phyloP scores from a whole-genome alignment of 2,113 vertebrate genomes.

The Thermophis baileyi region DNA sequence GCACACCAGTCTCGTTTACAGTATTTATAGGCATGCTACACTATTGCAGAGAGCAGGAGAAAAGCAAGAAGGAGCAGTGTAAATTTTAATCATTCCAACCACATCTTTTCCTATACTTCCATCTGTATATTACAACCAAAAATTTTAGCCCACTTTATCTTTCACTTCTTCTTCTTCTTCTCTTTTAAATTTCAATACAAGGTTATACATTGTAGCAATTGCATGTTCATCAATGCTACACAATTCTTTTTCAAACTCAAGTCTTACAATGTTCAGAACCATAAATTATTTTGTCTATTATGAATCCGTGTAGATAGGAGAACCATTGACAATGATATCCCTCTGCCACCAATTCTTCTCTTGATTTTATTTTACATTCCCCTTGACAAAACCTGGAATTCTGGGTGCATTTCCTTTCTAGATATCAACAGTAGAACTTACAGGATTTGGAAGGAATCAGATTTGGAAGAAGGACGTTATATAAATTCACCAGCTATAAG shows the following conservation, averaged over 20 bases:
- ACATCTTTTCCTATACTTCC: neutral
- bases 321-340: neutral
- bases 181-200: neutral
- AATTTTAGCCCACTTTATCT: neutral
- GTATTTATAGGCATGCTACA: neutral
- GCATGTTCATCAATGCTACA: neutral
- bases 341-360: neutral
- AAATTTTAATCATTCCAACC: neutral
- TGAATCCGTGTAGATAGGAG: neutral
- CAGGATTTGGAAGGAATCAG: neutral
- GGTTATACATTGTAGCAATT: neutral
- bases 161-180: neutral
- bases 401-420: neutral
- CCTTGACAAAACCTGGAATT: neutral
- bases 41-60: neutral
- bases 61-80: neutral
- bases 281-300: neutral
- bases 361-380: neutral
- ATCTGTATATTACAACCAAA: neutral
- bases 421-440: neutral
- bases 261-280: neutral
- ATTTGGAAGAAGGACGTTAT: neutral
- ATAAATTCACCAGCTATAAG: conserved; percentile 1
- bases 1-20: neutral
- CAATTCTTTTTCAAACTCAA: neutral